Conservation (phyloP, 2,113 vertebrate genomes). For the Labeo catla region DNA sequence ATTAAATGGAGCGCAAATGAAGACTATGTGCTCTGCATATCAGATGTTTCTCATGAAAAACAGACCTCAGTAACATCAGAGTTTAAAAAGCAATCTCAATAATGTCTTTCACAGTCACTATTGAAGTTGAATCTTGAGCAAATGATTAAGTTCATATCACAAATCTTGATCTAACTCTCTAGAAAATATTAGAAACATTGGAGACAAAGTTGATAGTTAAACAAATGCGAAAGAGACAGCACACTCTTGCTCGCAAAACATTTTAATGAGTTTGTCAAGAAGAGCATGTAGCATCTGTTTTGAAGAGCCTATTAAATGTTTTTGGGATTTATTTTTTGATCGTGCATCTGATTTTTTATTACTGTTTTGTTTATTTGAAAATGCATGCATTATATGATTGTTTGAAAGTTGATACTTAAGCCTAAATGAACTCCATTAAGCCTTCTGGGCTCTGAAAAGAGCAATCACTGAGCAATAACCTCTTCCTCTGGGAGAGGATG, state of each 20-base stretch:
- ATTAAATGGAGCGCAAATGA: not conserved
- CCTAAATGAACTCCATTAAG: conserved; percentile 21
- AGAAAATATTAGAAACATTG: not conserved
- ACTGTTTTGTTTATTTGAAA: not conserved
- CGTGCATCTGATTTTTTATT: not conserved
- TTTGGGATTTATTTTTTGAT: not conserved
- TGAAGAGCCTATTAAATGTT: not conserved
- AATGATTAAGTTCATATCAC: not conserved
- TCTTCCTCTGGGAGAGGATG: not conserved
- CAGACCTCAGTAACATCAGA: not conserved
- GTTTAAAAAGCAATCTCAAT: not conserved
- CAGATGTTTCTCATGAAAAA: not conserved
- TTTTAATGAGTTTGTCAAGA: not conserved
- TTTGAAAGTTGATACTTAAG: not conserved
- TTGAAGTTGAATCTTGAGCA: not conserved
- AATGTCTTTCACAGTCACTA: not conserved
- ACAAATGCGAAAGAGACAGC: not conserved
- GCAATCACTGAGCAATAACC: conserved; percentile 5
- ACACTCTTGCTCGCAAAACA: not conserved
- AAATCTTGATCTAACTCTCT: not conserved
- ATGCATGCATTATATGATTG: not conserved
- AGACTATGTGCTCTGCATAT: not conserved
- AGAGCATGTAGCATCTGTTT: not conserved
- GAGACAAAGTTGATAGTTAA: not conserved
- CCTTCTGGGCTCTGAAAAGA: conserved; percentile 3